phyloP scores from a whole-genome alignment of 2,888 invertebrate genomes.

The Idaea straminata region DNA sequence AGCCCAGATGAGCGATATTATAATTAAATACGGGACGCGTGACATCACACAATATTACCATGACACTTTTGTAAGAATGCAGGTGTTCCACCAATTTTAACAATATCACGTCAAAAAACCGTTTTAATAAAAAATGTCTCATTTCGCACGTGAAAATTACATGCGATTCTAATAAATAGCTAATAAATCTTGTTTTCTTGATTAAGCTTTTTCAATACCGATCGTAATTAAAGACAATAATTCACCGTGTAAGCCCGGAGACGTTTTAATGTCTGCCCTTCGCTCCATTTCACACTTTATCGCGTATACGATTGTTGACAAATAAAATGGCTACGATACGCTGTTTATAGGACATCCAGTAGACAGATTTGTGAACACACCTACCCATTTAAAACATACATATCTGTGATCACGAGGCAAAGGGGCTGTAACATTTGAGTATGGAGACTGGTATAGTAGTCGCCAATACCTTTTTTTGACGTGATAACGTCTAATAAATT shows the following conservation, averaged over 20 bases:
- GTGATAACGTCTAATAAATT: too few species aligned
- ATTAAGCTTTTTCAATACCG: conserved; percentile 40
- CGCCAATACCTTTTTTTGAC: too few species aligned
- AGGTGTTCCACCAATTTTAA: too few species aligned
- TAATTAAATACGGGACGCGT: too few species aligned
- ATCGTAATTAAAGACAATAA: conserved; percentile 46
- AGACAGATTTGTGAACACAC: conserved; percentile 61
- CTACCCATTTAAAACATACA: conserved; percentile 59
- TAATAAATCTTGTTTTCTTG: conserved; percentile 32
- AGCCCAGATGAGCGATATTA: too few species aligned
- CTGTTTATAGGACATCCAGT: conserved; percentile 40
- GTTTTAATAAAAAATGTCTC: too few species aligned
- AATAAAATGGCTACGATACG: conserved; percentile 49
- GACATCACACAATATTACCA: too few species aligned
- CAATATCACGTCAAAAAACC: too few species aligned
- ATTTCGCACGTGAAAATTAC: too few species aligned
- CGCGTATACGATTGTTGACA: conserved; percentile 47
- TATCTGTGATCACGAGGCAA: conserved; percentile 46
- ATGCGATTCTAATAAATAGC: neutral
- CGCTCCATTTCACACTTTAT: conserved; percentile 49
- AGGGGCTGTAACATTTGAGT: neutral
- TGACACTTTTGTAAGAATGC: too few species aligned
- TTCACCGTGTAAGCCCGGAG: conserved; percentile 36
- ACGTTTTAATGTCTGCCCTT: conserved; percentile 48
- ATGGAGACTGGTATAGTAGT: too few species aligned